Percentiles rank a stretch among this genome's conserved stretches.
These are phyloP conservation scores for Distichodus sexfasciatus DNA, from an alignment of 2,797 vertebrate genomes.

Conservation along the genomic window DNA sequence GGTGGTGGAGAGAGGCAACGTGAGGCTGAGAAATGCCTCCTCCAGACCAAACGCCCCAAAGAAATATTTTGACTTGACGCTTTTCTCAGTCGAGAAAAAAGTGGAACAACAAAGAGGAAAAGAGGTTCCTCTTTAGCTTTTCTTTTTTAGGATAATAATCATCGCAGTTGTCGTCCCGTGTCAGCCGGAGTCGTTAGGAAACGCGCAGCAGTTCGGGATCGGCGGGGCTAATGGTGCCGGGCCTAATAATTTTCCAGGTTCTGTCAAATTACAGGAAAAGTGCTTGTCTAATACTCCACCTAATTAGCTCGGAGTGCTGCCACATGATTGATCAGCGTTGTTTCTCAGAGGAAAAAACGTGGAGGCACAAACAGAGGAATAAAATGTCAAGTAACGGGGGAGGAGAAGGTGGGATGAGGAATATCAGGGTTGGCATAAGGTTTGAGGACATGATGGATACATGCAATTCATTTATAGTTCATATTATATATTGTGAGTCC, in stretches of 20 bases:
- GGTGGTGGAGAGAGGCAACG: constrained; percentile 25
- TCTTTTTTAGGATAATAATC: constrained; percentile 21
- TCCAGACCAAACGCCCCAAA: not conserved
- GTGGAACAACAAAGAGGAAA: constrained; percentile 7
- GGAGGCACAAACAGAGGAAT: not conserved
- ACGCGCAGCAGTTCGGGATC: constrained; percentile 27
- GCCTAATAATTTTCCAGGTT: constrained; percentile 50
- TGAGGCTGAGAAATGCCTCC: constrained; percentile 24
- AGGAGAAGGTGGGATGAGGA: not conserved
- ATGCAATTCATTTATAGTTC: no score
- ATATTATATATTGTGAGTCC: no score
- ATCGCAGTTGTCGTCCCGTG: not conserved
- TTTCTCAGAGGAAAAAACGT: not conserved
- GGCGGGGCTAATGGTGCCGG: constrained; percentile 51
- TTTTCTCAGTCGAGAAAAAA: no score
- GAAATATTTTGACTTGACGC: no score
- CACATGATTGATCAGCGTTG: constrained; percentile 14
- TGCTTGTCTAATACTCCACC: constrained; percentile 52
- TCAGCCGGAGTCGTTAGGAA: constrained; percentile 19
- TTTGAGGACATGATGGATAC: no score
- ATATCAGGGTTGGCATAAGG: no score
- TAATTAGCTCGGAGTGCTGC: constrained; percentile 39
- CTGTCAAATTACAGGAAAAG: constrained; percentile 48
- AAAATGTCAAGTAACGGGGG: not conserved
- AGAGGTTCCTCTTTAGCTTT: not conserved